phyloP scores from a whole-genome alignment of 2,888 invertebrate genomes.

The Nomada ferruginata region DNA sequence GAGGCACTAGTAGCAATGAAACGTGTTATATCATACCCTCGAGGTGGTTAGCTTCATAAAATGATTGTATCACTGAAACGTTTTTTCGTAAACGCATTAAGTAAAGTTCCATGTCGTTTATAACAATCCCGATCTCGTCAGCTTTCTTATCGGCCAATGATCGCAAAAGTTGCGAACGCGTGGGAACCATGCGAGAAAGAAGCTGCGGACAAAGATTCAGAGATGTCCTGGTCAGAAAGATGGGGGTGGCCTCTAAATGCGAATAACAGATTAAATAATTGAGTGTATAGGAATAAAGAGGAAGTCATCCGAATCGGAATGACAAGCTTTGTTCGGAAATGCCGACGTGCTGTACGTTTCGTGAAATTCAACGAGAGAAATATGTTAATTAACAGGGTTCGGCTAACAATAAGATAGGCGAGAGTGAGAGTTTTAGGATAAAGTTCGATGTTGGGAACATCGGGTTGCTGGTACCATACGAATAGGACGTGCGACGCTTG shows the following conservation, averaged over 20 bases:
- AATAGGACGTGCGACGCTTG: not conserved
- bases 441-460: not conserved
- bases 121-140: slow-evolving; percentile 79
- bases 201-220: slow-evolving; percentile 83
- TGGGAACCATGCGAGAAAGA: slow-evolving; percentile 88
- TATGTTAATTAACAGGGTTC: no score
- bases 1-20: not conserved
- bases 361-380: no score
- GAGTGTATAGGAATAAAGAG: no score
- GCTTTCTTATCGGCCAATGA: slow-evolving; percentile 84
- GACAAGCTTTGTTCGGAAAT: no score
- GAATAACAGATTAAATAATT: not conserved
- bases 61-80: slow-evolving; percentile 86
- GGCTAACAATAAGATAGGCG: not conserved
- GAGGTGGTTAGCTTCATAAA: slow-evolving; percentile 86
- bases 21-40: slow-evolving; percentile 32
- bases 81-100: slow-evolving; percentile 86
- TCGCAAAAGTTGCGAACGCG: slow-evolving; percentile 86
- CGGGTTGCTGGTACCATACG: not conserved
- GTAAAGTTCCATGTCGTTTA: slow-evolving; percentile 84
- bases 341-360: no score
- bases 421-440: not conserved
- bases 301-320: no score
- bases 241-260: not conserved
- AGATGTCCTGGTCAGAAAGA: not conserved